phyloP scores from a whole-genome alignment of 2,113 vertebrate genomes.

The Rana temporaria region DNA sequence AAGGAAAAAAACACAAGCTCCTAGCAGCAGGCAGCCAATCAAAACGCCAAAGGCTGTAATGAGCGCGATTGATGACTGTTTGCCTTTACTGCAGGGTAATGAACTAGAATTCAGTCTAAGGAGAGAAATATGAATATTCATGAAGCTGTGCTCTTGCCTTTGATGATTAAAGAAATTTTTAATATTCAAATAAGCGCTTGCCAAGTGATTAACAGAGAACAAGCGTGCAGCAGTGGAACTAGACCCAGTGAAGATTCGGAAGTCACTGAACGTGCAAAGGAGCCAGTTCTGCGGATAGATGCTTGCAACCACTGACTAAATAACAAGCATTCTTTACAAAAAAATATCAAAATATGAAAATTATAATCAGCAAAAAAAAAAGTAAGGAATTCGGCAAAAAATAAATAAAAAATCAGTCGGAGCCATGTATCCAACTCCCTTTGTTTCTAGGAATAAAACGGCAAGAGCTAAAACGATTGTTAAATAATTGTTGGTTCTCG shows the following conservation, averaged over 20 bases:
- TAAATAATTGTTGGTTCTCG: slow-evolving; percentile 50
- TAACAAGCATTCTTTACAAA: slow-evolving; percentile 57
- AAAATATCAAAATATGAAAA: slow-evolving; percentile 46
- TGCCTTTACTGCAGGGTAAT: slow-evolving; percentile 98
- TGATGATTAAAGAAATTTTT: slow-evolving; percentile 99
- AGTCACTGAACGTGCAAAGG: slow-evolving; percentile 74
- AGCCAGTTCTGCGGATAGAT: slow-evolving; percentile 65
- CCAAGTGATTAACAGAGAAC: slow-evolving; percentile 98
- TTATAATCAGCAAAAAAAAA: slow-evolving; percentile 60
- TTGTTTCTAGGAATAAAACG: slow-evolving; percentile 49
- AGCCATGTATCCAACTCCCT: neutral
- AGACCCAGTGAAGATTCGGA: slow-evolving; percentile 83
- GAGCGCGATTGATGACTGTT: slow-evolving; percentile 95
- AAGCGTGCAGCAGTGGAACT: slow-evolving; percentile 93
- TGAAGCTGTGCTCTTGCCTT: slow-evolving; percentile 96
- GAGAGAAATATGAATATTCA: slow-evolving; percentile 97
- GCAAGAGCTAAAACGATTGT: slow-evolving; percentile 30
- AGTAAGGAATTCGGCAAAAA: slow-evolving; percentile 8
- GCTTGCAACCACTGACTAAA: slow-evolving; percentile 66
- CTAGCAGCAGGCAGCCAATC: slow-evolving; percentile 86
- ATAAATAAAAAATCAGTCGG: too few species aligned
- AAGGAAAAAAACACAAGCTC: slow-evolving; percentile 66
- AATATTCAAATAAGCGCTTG: slow-evolving; percentile 99
- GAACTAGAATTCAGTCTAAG: slow-evolving; percentile 95
- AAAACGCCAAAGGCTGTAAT: slow-evolving; percentile 84